Evolutionary conservation across 2,113 vertebrate genomes (phyloP).

Genomic region (Salvelinus sp.): DNA sequence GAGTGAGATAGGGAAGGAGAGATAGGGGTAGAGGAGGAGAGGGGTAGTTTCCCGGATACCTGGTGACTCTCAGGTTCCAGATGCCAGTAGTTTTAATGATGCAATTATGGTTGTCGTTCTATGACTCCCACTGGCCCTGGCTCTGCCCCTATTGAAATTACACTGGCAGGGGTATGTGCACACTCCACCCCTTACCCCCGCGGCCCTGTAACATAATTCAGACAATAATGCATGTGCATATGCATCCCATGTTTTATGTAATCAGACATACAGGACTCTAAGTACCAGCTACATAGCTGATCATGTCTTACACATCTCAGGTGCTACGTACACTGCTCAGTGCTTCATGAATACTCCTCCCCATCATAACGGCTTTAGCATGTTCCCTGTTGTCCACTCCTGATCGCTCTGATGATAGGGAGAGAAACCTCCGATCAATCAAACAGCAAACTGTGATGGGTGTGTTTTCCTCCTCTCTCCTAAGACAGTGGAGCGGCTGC

Average conservation of each 20-base stretch:
- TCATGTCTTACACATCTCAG: neutral
- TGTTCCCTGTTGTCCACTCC: neutral
- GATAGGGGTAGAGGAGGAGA: neutral
- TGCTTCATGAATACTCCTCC: too few relatives aligned
- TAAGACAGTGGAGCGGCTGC: slow-evolving; percentile 53
- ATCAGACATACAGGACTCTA: neutral
- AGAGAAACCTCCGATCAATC: slow-evolving; percentile 44
- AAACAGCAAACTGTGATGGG: slow-evolving; percentile 47
- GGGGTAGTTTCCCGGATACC: slow-evolving; percentile 44
- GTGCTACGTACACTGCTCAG: neutral
- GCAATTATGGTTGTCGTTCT: slow-evolving; percentile 54
- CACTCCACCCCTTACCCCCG: neutral
- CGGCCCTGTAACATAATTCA: neutral
- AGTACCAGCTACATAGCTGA: neutral
- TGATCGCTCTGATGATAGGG: neutral
- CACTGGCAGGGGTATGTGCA: neutral
- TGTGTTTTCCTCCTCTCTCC: slow-evolving; percentile 19
- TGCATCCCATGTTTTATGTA: neutral
- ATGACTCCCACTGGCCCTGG: slow-evolving; percentile 53
- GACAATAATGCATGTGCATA: neutral
- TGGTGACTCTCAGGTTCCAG: slow-evolving; percentile 59
- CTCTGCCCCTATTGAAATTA: slow-evolving; percentile 23
- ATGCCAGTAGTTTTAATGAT: slow-evolving; percentile 65
- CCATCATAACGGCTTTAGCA: too few relatives aligned
- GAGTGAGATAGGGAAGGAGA: slow-evolving; percentile 5